Evolutionary conservation across 2,888 invertebrate species (phyloP), one percentile per base, ranked within the genome.

Genomic region (Mantis religiosa): DNA sequence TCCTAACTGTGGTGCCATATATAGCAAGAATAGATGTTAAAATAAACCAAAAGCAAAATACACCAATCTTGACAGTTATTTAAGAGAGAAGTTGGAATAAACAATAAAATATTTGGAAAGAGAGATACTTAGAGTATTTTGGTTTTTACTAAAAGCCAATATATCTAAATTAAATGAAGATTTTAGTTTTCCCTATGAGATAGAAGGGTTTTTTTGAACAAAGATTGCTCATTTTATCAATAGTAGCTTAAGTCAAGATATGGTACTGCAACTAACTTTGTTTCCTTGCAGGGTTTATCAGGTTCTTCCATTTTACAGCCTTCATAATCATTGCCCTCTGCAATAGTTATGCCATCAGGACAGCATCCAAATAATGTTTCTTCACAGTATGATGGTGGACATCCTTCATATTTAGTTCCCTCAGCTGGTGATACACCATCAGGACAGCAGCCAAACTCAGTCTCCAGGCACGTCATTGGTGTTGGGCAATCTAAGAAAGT

Each of bases 321-420:
- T 92, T 97, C 97, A 90, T 95, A 95, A 91, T 97, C 95, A 91
- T 97, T 97, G 86, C 98, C 98, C 92, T 96, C 95, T 0, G 98
- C 96, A 14, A 96, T 94, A 0, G 96, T 97, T 91, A 95, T 94
- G 85, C 96, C 96, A 93, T 98, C 98, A 15, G 95, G 95, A 92
- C 98, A 98, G 92, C 98, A 98, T 3, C 98, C 98, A 92, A 96
- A 98, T 12, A 98, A 94, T 0, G 97, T 96, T 91, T 96, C 96
- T 0, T 95, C 94, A 92, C 98, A 98, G 15, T 95, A 94, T 0
- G 95, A 94, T 82, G 94, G 93, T 0, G 97, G 97, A 92, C 99
- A 99, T 3, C 97, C 98, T 91, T 96, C 94, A 90, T 95, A 92
- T 25, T 96, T 94, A 0, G 95, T 94, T 15, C 98, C 98, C 89